phyloP scores from a whole-genome alignment of 2,888 invertebrate species.

The Callyntrura guangdongensis region DNA sequence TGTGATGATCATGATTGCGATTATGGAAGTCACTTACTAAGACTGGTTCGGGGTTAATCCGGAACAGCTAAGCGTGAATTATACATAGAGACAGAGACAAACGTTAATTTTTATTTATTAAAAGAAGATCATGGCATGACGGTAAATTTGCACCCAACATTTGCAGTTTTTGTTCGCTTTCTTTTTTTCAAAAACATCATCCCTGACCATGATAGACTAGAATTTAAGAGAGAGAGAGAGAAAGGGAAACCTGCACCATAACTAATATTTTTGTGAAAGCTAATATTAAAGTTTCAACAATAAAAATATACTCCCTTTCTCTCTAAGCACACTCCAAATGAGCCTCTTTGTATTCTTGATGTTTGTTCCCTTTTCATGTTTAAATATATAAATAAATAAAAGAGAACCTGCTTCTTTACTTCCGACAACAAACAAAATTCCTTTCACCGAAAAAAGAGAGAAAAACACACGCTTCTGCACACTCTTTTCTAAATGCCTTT shows the following conservation, averaged over 20 bases:
- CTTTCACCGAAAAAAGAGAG: conserved; percentile 48
- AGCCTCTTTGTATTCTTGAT: conserved; percentile 66
- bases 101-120: conserved; percentile 74
- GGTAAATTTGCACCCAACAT: conserved; percentile 46
- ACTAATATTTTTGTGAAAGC: conserved; percentile 36
- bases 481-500: conserved; percentile 40
- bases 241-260: conserved; percentile 2
- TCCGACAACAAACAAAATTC: conserved; percentile 66
- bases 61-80: conserved; percentile 93
- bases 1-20: conserved; percentile 85
- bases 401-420: conserved; percentile 51
- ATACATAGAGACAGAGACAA: conserved; percentile 75
- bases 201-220: not conserved
- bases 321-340: conserved; percentile 57
- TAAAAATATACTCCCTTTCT: conserved; percentile 42
- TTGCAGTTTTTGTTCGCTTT: not conserved
- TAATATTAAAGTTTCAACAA: conserved; percentile 59
- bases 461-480: conserved; percentile 29
- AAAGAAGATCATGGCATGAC: conserved; percentile 58
- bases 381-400: conserved; percentile 67
- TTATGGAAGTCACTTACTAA: conserved; percentile 93
- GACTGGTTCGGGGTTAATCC: conserved; percentile 99
- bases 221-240: not conserved
- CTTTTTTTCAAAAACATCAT: conserved; percentile 52
- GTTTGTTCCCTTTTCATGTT: conserved; percentile 68